Conservation (phyloP, 2,888 invertebrate genomes). For the Heteromurus nitidus region DNA sequence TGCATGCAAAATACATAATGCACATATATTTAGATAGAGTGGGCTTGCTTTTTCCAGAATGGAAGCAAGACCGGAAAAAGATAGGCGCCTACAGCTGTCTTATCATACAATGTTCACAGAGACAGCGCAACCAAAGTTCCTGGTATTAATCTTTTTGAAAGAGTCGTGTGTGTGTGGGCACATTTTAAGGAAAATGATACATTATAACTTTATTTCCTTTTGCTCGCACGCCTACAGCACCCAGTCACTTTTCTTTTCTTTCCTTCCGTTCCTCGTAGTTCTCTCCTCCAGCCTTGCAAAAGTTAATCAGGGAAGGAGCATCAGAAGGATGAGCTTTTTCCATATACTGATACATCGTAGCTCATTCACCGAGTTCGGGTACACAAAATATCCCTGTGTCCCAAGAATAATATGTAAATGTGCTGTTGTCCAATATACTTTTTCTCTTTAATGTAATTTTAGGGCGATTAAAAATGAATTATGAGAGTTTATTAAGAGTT, state of each 20-base stretch:
- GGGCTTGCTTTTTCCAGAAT: too few relatives aligned
- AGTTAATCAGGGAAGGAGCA: conserved; percentile 34
- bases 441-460: conserved; percentile 24
- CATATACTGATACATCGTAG: conserved; percentile 36
- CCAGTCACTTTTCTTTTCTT: background rate
- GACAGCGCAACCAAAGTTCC: conserved; percentile 47
- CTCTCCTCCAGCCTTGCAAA: background rate
- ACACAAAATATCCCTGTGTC: background rate
- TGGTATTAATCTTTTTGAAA: conserved; percentile 47
- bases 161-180: conserved; percentile 19
- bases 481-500: conserved; percentile 53
- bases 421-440: conserved; percentile 9
- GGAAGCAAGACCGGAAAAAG: conserved; percentile 43
- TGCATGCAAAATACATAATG: too few relatives aligned
- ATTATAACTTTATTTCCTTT: conserved; percentile 35
- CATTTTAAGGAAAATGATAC: conserved; percentile 40
- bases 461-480: conserved; percentile 62
- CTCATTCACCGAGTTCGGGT: conserved; percentile 19
- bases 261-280: conserved; percentile 5
- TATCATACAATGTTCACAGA: conserved; percentile 31
- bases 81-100: conserved; percentile 56
- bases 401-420: conserved; percentile 24
- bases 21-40: too few relatives aligned
- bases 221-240: background rate
- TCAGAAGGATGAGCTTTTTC: conserved; percentile 12